Conservation (phyloP, 2,888 invertebrate species). For the Blera fallax region DNA sequence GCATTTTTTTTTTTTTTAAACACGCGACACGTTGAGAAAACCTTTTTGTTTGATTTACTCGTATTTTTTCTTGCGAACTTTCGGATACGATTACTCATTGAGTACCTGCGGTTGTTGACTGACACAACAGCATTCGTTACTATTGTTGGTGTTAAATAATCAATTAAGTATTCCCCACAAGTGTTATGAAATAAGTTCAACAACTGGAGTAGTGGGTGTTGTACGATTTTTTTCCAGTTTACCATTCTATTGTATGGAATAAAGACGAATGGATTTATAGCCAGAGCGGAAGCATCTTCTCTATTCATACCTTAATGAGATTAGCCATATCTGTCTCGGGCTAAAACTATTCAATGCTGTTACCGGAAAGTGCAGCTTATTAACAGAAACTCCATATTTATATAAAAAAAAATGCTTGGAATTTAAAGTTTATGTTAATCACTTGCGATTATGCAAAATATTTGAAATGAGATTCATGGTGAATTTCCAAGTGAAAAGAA, state of each 20-base stretch:
- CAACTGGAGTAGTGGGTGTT: constrained; percentile 23
- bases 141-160: constrained; percentile 38
- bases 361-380: background rate
- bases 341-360: background rate
- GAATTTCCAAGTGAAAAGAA: background rate
- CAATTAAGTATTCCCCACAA: constrained; percentile 2
- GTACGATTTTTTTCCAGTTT: background rate
- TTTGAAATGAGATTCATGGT: background rate
- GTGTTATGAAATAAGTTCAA: constrained; percentile 46
- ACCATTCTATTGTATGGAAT: background rate
- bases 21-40: constrained; percentile 6
- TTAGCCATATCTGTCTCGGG: background rate
- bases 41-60: constrained; percentile 8
- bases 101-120: constrained; percentile 4
- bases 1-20: constrained; percentile 7
- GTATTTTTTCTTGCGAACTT: background rate
- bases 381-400: too few species aligned
- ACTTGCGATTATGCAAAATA: background rate
- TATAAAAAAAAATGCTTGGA: background rate
- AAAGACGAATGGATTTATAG: background rate
- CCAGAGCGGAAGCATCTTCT: constrained; percentile 8
- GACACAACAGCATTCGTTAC: constrained; percentile 28
- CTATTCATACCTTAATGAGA: background rate
- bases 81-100: background rate
- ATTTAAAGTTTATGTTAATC: background rate